Percentiles rank a stretch among this genome's conserved stretches.
These are phyloP conservation scores for Onthophagus sagittarius DNA, from an alignment of 2,888 invertebrate species.

Conservation along the genomic window DNA sequence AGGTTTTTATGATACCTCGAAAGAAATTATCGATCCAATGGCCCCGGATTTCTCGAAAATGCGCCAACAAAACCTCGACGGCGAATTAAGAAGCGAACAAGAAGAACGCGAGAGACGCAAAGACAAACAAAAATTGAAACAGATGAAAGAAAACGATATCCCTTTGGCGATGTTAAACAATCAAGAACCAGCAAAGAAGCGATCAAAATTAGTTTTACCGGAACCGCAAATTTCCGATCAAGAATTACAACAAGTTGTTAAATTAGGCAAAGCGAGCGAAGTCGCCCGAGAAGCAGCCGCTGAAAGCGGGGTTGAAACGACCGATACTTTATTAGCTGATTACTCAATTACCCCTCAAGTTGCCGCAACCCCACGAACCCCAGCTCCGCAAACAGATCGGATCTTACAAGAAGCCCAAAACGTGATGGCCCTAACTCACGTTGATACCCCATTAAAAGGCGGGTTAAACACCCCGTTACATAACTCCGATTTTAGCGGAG, in stretches of 20 bases:
- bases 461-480: constrained; percentile 92
- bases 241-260: constrained; percentile 88
- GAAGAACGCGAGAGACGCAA: constrained; percentile 92
- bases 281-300: constrained; percentile 84
- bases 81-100: constrained; percentile 83
- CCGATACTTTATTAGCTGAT: constrained; percentile 85
- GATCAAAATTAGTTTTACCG: constrained; percentile 94
- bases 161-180: constrained; percentile 84
- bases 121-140: constrained; percentile 92
- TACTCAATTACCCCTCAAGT: constrained; percentile 77
- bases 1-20: constrained; percentile 94
- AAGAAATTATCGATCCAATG: constrained; percentile 82
- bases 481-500: constrained; percentile 83
- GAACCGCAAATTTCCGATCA: constrained; percentile 95
- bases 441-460: constrained; percentile 95
- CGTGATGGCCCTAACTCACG: constrained; percentile 96
- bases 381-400: constrained; percentile 77
- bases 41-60: constrained; percentile 87
- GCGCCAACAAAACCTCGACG: constrained; percentile 89
- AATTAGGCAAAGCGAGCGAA: constrained; percentile 77
- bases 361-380: constrained; percentile 78
- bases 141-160: constrained; percentile 93
- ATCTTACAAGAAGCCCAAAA: constrained; percentile 95
- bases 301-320: constrained; percentile 71
- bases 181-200: constrained; percentile 84